Base-by-base conservation (phyloP, 64 coral and sea anemone genomes). In the Orbicella faveolata region DNA sequence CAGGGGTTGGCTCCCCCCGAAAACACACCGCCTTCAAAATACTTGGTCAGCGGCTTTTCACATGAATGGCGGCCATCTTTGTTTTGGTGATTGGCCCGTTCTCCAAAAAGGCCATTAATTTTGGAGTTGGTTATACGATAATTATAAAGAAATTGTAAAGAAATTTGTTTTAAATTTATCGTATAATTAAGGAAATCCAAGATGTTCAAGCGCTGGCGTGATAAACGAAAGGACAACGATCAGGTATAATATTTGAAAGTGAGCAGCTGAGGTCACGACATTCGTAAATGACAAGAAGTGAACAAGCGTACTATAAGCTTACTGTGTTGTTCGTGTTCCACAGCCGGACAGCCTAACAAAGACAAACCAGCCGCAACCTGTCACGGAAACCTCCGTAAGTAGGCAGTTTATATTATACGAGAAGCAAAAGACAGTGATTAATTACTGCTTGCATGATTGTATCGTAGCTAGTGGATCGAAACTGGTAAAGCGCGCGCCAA, bases 181-280 rank as follows among this genome's bases (percentile, higher is more conserved):
- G 9, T 33, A 18, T 67, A 86, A 23, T 18, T 51, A 74, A 86
- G 23, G 16, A 66, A 53, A 76, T 64, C 62, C 92, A 89, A 76
- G 39, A 94, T 94, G 92, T 89, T 94, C 33, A 94, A 89, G 59
- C 88, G 89, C 66, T 94, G 92, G 92, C 92, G 92, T 35, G 92
- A 94, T 78, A 94, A 85, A 73, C 80, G 75, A 62, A 94, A 89
- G n/a, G 92, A 89, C 20, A 89, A 89, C 19, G 83, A 83, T 9
- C 72, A 66, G 77, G 64, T 77, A 48, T 48, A 44, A 16, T 34
- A 20, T 18, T 37, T 64, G 39, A 4, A 8, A 2, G 51, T 6
- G 16, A 33, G 6, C 10, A 26, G 36, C 44, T 63, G 13, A 63
- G 2, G 68, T 52, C 75, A 65, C 52, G 62, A 80, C 73, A 26